Evolutionary conservation across 1,140 invertebrate species (phyloP).

Genomic region (Zelostemma sp.): DNA sequence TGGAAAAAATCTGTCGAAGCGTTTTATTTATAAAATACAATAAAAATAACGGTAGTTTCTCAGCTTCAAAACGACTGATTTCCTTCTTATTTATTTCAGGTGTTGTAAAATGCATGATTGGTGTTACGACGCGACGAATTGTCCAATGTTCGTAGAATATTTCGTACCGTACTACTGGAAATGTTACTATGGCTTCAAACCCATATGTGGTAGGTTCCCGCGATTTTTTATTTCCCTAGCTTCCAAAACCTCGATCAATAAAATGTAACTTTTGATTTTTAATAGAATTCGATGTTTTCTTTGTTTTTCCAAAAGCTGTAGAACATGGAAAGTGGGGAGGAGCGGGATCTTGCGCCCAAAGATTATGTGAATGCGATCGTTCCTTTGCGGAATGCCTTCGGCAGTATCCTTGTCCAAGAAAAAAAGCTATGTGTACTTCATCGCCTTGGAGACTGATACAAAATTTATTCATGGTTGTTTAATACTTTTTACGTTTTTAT

Average conservation of each 20-base stretch:
- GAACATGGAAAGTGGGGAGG: conserved; percentile 77
- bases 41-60: too few relatives aligned
- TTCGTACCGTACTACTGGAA: conserved; percentile 91
- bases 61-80: too few relatives aligned
- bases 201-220: conserved; percentile 78
- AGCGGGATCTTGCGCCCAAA: conserved; percentile 78
- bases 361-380: conserved; percentile 89
- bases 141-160: conserved; percentile 85
- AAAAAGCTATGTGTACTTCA: conserved; percentile 78
- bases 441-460: conserved; percentile 80
- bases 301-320: conserved; percentile 69
- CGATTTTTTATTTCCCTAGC: conserved; percentile 15
- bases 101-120: conserved; percentile 84
- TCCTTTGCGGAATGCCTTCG: conserved; percentile 83
- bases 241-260: too few relatives aligned
- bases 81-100: too few relatives aligned
- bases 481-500: conserved; percentile 16
- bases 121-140: conserved; percentile 82
- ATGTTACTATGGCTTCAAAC: conserved; percentile 79
- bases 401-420: conserved; percentile 80
- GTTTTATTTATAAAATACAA: too few relatives aligned
- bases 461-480: conserved; percentile 76
- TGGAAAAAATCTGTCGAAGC: too few relatives aligned
- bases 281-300: conserved; percentile 2
- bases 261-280: too few relatives aligned